These are phyloP conservation scores for Sigmodon hispidus DNA, from an alignment of 2,113 vertebrate species.

Conservation along the genomic window DNA sequence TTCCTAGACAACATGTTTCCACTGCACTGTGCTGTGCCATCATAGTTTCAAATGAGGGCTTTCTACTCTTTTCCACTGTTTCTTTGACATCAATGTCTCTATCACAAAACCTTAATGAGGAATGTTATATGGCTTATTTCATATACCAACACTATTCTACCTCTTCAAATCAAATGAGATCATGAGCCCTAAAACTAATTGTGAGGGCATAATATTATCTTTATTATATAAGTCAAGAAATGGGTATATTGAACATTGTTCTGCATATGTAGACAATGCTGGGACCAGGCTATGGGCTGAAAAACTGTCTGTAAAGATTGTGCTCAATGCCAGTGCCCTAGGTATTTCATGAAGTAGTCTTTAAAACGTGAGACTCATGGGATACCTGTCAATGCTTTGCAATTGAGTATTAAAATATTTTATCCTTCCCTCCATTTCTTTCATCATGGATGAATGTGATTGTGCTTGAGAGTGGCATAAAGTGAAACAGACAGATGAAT, in stretches of 20 bases:
- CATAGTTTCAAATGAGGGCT: background rate
- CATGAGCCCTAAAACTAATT: background rate
- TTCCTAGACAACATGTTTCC: background rate
- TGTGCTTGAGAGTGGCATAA: background rate
- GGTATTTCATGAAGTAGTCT: background rate
- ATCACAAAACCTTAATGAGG: background rate
- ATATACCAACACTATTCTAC: background rate
- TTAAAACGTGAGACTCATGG: background rate
- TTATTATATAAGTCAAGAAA: constrained; percentile 16
- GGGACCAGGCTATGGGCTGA: background rate
- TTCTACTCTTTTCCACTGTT: background rate
- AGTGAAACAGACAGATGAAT: constrained; percentile 12
- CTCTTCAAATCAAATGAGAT: background rate
- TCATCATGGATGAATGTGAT: background rate
- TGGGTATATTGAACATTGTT: background rate
- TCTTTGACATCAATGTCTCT: background rate
- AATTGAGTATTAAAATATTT: background rate
- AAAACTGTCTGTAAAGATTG: background rate
- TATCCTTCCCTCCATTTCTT: background rate
- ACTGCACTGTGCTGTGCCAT: background rate
- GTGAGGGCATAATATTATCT: background rate
- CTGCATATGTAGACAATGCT: background rate
- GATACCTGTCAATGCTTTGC: background rate
- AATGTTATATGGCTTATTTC: background rate
- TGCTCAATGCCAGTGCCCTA: background rate